Percentiles rank a stretch among this genome's conserved stretches.
Evolutionary conservation across 2,888 invertebrate species (phyloP).

Genomic region (Lysandra coridon): DNA sequence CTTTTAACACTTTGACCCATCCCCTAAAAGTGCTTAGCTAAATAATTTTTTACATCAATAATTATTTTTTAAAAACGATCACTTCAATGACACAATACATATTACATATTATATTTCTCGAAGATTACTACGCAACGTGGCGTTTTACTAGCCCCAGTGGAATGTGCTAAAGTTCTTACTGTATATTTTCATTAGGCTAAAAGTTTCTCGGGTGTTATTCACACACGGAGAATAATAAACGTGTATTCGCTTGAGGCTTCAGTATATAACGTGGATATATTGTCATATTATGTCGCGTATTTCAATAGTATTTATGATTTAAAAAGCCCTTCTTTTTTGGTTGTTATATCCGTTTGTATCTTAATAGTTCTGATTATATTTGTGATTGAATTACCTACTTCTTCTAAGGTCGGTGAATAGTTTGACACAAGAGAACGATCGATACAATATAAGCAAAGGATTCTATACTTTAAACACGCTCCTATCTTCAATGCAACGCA

Average conservation of each 20-base stretch:
- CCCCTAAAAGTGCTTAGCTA: too few species aligned
- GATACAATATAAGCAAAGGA: too few species aligned
- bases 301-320: slow-evolving; percentile 21
- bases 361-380: not conserved
- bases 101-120: not conserved
- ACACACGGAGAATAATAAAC: slow-evolving; percentile 35
- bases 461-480: too few species aligned
- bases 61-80: not conserved
- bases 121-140: not conserved
- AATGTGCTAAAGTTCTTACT: slow-evolving; percentile 31
- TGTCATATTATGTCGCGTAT: slow-evolving; percentile 25
- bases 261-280: slow-evolving; percentile 37
- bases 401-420: too few species aligned
- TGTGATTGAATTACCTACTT: too few species aligned
- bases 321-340: not conserved
- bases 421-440: too few species aligned
- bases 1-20: too few species aligned
- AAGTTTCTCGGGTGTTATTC: slow-evolving; percentile 44
- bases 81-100: not conserved
- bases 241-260: slow-evolving; percentile 30
- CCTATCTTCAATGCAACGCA: too few species aligned
- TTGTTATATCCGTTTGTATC: not conserved
- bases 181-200: slow-evolving; percentile 47
- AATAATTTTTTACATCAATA: not conserved
- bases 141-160: slow-evolving; percentile 32